Conservation (phyloP, 2,888 invertebrate species). For the Coelopa pilipes region DNA sequence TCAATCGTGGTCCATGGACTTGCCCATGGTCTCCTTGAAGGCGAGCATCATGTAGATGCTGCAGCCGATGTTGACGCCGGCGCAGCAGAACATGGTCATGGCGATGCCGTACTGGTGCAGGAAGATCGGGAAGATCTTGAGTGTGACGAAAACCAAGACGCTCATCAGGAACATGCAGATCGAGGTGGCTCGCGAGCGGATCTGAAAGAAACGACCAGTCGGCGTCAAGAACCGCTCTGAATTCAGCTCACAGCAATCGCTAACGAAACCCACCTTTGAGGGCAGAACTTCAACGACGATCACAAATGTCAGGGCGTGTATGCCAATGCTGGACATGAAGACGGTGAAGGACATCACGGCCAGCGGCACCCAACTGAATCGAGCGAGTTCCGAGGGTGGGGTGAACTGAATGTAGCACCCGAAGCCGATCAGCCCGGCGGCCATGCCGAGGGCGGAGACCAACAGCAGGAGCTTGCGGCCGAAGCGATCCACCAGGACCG, state of each 20-base stretch:
- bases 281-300: too few species aligned
- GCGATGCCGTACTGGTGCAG: slow-evolving; percentile 54
- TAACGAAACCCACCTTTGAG: slow-evolving; percentile 10
- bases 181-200: slow-evolving; percentile 56
- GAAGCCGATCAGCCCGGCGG: too few species aligned
- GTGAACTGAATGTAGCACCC: too few species aligned
- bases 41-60: slow-evolving; percentile 56
- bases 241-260: neutral
- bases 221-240: neutral
- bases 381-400: too few species aligned
- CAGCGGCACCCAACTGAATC: too few species aligned
- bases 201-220: slow-evolving; percentile 27
- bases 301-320: too few species aligned
- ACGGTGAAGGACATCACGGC: too few species aligned
- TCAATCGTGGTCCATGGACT: slow-evolving; percentile 51
- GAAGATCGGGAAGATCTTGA: slow-evolving; percentile 59
- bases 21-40: slow-evolving; percentile 63
- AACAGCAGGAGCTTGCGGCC: too few species aligned
- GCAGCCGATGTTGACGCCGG: slow-evolving; percentile 51
- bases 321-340: too few species aligned
- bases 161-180: slow-evolving; percentile 55
- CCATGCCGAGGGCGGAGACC: too few species aligned
- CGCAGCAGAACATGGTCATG: slow-evolving; percentile 61
- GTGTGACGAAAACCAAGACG: slow-evolving; percentile 49
- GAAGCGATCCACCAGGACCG: too few species aligned